Percentiles rank a stretch among this genome's conserved stretches.
Conservation (phyloP, 2,888 invertebrate genomes). For the Octodonta nipae region DNA sequence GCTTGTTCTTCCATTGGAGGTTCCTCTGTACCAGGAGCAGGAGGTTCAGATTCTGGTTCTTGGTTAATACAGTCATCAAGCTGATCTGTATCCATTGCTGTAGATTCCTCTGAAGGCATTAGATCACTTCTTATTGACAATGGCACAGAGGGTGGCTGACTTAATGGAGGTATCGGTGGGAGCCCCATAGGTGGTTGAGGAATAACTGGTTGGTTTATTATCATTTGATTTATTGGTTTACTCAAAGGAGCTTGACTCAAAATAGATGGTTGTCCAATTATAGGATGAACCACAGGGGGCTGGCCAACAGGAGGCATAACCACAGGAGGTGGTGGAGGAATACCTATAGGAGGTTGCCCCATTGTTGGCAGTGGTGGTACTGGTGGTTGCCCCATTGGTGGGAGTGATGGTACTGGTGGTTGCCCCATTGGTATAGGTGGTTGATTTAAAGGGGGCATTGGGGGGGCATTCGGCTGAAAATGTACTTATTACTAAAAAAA, state of each 20-base stretch:
- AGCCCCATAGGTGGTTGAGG: slow-evolving; percentile 6
- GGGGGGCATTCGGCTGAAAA: neutral
- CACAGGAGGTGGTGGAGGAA: slow-evolving; percentile 8
- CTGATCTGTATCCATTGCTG: slow-evolving; percentile 4
- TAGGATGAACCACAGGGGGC: slow-evolving; percentile 6
- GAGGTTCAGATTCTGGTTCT: slow-evolving; percentile 23
- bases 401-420: neutral
- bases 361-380: neutral
- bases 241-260: slow-evolving; percentile 6
- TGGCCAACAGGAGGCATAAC: slow-evolving; percentile 4
- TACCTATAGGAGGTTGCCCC: slow-evolving; percentile 6
- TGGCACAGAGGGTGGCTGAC: neutral
- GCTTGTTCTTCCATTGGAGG: slow-evolving; percentile 12
- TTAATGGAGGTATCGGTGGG: slow-evolving; percentile 3
- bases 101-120: slow-evolving; percentile 4
- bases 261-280: slow-evolving; percentile 8
- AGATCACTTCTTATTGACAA: neutral
- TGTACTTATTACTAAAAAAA: neutral
- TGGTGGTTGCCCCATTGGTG: neutral
- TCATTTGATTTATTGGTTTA: too few species aligned
- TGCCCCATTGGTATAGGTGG: neutral
- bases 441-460: neutral
- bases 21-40: slow-evolving; percentile 32
- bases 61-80: slow-evolving; percentile 5
- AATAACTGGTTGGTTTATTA: slow-evolving; percentile 7